Base-by-base conservation (phyloP, 2,113 vertebrate species). In the Columba livia region DNA sequence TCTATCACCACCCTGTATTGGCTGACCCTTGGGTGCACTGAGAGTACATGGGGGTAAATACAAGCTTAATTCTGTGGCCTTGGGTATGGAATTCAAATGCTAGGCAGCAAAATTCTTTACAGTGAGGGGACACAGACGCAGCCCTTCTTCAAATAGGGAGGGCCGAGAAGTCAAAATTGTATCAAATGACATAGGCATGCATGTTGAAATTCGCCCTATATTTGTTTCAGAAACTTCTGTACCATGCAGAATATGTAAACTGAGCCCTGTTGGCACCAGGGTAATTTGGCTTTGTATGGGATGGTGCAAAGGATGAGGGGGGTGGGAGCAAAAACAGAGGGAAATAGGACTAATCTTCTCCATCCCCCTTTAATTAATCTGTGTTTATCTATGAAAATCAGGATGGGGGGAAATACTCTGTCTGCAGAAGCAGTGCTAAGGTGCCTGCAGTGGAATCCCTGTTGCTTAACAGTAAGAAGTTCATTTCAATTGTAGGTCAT, bases 21-120 rank as follows among this genome's bases (percentile, higher is more conserved):
- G 64, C 56, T 93, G 88, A 95, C 89, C 56, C 58, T 61, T 31
- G 62, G 44, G 74, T 70, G 85, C 75, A 79, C 58, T 29, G 56
- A 48, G 18, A 28, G 20, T 60, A 16, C 31, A 60, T 56, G 65
- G 67, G 81, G 89, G 57, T 71, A 93, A 90, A 85, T 83, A 34
- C 17, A 58, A 61, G 44, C 56, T 79, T 34, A 80, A 11, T 58
- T 61, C 12, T 44, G 36, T 38, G 85, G 31, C 38, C 67, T 72
- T 73, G 48, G 47, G n/a, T 91, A 40, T 47, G 74, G 74, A 88
- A 82, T 82, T 75, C 85, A 82, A 70, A 72, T 79, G 28, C 51
- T 15, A 77, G 61, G 50, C 15, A 6, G 44, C 29, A 67, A 60
- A 93, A 80, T 62, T 80, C 56, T 44, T 64, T 56, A 15, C 2